A percentile compares a stretch with the other conserved stretches of the same genome.
These are phyloP conservation scores for Indri indri DNA, from an alignment of 2,113 vertebrate genomes.

Conservation along the genomic window DNA sequence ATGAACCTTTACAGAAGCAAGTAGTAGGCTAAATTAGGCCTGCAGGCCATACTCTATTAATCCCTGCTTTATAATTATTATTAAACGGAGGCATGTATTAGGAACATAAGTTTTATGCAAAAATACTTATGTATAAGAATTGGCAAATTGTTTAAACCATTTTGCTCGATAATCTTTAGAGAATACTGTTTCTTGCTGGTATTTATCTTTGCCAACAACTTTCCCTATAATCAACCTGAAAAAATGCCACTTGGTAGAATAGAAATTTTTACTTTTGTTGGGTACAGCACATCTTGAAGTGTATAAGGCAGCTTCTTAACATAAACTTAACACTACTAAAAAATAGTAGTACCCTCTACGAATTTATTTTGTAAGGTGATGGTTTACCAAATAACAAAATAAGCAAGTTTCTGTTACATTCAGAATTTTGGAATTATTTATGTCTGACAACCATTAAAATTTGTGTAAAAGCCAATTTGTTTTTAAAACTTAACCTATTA, in stretches of 20 bases:
- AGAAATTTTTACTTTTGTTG: slow-evolving; percentile 34
- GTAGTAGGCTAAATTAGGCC: not conserved
- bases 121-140: not conserved
- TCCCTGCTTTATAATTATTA: not conserved
- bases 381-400: slow-evolving; percentile 19
- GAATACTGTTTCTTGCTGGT: slow-evolving; percentile 17
- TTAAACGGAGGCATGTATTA: not conserved
- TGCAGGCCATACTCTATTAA: not conserved
- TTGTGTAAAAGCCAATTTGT: not conserved
- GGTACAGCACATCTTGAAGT: not conserved
- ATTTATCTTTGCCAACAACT: not conserved
- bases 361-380: slow-evolving; percentile 16
- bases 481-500: slow-evolving; percentile 6
- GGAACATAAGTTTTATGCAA: slow-evolving; percentile 26
- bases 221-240: slow-evolving; percentile 2
- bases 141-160: not conserved
- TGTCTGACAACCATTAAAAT: not conserved
- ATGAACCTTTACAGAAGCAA: not conserved
- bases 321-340: not conserved
- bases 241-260: not conserved
- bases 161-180: not conserved
- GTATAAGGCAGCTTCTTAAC: not conserved
- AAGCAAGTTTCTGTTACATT: not conserved
- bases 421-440: slow-evolving; percentile 47
- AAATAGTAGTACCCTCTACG: not conserved